Evolutionary conservation across 2,113 vertebrate genomes (phyloP).

Genomic region (Podarcis raffonei): DNA sequence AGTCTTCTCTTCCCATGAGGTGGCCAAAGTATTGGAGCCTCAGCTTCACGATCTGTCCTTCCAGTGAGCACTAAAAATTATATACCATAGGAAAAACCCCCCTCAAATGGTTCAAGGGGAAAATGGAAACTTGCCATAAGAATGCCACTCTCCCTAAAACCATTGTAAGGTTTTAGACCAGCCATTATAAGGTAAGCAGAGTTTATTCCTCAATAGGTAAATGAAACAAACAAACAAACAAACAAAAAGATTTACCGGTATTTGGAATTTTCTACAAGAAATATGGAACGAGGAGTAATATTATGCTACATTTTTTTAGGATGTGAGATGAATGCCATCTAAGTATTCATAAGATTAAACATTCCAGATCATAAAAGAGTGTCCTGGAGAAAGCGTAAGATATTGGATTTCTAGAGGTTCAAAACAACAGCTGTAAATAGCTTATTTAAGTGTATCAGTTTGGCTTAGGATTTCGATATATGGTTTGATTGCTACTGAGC

Average conservation of each 20-base stretch:
- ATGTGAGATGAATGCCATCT: constrained; percentile 2
- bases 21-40: too few relatives aligned
- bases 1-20: too few relatives aligned
- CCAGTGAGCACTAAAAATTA: too few relatives aligned
- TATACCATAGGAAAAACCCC: too few relatives aligned
- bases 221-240: neutral
- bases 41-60: too few relatives aligned
- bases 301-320: neutral
- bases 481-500: neutral
- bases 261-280: neutral
- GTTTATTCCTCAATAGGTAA: neutral
- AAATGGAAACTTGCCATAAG: neutral
- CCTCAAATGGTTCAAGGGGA: neutral
- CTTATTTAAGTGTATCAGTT: neutral
- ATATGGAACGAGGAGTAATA: neutral
- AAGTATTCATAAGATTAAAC: neutral
- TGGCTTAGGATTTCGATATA: neutral
- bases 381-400: neutral
- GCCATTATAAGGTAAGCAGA: neutral
- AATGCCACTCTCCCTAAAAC: neutral
- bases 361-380: neutral
- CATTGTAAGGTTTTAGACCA: neutral
- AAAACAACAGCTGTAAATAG: neutral
- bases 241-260: neutral
- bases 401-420: neutral